Evolutionary conservation across 2,113 vertebrate species (phyloP), one percentile per base, ranked within the genome.

Genomic region (Embiotoca jacksoni): DNA sequence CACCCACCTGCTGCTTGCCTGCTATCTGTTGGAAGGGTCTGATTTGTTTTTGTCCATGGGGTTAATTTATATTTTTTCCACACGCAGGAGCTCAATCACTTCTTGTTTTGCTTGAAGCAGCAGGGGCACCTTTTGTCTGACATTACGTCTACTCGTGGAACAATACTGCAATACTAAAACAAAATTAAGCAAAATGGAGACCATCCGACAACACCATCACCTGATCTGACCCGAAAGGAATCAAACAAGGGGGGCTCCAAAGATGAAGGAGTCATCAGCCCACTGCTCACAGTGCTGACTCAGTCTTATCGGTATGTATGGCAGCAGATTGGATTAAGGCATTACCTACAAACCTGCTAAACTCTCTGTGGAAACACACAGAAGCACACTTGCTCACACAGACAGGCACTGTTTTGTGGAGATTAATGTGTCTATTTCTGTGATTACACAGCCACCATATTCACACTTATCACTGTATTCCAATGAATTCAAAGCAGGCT

Each of bases 321-420:
- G 65, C 64, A 58, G 76, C 74, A 83, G 82, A 88, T 72, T 74
- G 78, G 82, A 92, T 84, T 84, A 85, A 92, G 78, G 84, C 80
- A 82, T 81, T 78, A 84, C 64, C 82, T 84, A 75, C 76, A 75
- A 76, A 86, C 77, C 79, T 90, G 82, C 78, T 88, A 84, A 89
- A 81, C 80, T 64, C 63, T 65, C 75, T 49, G 72, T 78, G 67
- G 80, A 65, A 86, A 31, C 75, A 70, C 46, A 14, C 36, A 60
- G 41, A 36, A 56, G 76, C 41, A 83, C 56, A n/a, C 9, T 32
- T 46, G 9, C 71, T 46, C 14, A 72, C 10, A 47, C 33, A 72
- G 30, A 78, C 59, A 78, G 30, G 15, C 39, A 49, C 30, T 46
- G 64, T 59, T 65, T 75, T 80, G 59, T 75, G 37, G 73, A 78